phyloP scores from a whole-genome alignment of 2,888 invertebrate species.

The Pseudococcus longispinus region DNA sequence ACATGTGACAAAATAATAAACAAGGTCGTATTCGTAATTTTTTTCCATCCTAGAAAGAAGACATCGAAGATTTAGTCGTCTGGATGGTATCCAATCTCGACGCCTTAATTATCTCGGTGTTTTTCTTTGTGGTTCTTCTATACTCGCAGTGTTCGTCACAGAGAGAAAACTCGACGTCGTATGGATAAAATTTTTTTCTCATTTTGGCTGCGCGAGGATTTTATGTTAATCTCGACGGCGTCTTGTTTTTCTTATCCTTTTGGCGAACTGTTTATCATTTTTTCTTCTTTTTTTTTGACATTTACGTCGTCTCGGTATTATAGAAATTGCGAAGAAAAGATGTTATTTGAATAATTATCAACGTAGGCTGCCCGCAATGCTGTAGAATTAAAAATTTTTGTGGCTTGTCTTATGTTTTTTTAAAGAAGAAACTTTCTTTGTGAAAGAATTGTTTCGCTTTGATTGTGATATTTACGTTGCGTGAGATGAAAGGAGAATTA shows the following conservation, averaged over 20 bases:
- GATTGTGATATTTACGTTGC: constrained; percentile 5
- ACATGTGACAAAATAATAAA: background rate
- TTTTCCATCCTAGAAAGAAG: background rate
- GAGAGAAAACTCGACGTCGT: background rate
- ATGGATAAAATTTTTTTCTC: background rate
- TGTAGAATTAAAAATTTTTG: background rate
- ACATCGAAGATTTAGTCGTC: background rate
- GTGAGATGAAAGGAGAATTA: background rate
- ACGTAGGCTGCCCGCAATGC: background rate
- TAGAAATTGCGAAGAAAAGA: constrained; percentile 19
- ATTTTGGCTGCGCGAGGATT: background rate
- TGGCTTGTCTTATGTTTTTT: background rate
- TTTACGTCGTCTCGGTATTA: background rate
- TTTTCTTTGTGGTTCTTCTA: background rate
- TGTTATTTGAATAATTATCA: constrained; percentile 31
- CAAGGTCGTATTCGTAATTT: constrained; percentile 28
- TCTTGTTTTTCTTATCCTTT: constrained; percentile 26
- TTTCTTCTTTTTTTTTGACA: constrained; percentile 3
- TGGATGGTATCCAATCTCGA: constrained; percentile 29
- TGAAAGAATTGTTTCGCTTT: background rate
- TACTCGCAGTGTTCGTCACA: background rate
- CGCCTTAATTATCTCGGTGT: constrained; percentile 23
- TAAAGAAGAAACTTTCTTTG: background rate
- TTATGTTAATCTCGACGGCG: constrained; percentile 22
- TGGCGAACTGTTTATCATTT: constrained; percentile 35